phyloP scores from a whole-genome alignment of 2,113 vertebrate species.

The Xerus inauris region DNA sequence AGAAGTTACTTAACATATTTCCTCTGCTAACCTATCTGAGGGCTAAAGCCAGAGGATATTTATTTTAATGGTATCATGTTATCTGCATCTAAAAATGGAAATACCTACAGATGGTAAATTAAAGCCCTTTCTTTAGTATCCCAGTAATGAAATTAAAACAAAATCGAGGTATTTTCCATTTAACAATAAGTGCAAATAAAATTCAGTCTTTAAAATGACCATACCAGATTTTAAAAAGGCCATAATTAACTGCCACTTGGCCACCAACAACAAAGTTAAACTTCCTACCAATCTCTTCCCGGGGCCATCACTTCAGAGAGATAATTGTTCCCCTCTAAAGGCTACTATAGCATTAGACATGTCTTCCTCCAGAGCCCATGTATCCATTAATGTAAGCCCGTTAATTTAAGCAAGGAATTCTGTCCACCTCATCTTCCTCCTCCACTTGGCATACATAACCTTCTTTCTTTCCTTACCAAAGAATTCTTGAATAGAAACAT shows the following conservation, averaged over 20 bases:
- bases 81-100: neutral
- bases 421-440: slow-evolving; percentile 28
- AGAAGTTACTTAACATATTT: neutral
- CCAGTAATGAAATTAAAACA: neutral
- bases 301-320: slow-evolving; percentile 31
- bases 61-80: neutral
- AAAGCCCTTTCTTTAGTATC: neutral
- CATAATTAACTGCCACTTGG: neutral
- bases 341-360: neutral
- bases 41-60: neutral
- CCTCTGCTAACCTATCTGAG: neutral
- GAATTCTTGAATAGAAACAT: slow-evolving; percentile 79
- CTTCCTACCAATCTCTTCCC: slow-evolving; percentile 22
- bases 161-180: neutral
- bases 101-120: neutral
- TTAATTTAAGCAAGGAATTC: slow-evolving; percentile 56
- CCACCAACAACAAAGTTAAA: slow-evolving; percentile 42
- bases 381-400: slow-evolving; percentile 51
- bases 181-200: slow-evolving; percentile 48
- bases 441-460: slow-evolving; percentile 28
- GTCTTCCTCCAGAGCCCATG: slow-evolving; percentile 7
- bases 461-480: slow-evolving; percentile 73
- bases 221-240: neutral
- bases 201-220: slow-evolving; percentile 13
- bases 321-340: neutral